These are phyloP conservation scores for Synaphobranchus kaupii DNA, from an alignment of 2,797 vertebrate genomes.

Conservation along the genomic window DNA sequence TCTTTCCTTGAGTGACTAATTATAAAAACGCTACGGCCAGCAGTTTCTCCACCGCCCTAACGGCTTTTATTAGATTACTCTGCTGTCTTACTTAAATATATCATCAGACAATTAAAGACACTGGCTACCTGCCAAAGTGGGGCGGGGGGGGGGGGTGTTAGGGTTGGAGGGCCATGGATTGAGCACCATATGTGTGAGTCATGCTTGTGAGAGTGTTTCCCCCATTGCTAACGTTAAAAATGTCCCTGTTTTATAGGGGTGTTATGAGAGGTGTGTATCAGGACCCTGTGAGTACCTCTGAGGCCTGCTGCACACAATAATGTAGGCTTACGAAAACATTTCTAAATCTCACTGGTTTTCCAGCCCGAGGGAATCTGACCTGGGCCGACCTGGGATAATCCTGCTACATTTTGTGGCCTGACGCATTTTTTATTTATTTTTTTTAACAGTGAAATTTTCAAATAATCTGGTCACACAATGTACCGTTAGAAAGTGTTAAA, in stretches of 20 bases:
- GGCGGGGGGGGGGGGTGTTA: neutral
- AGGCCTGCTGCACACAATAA: neutral
- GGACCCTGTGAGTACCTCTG: neutral
- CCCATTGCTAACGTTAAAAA: too few species aligned
- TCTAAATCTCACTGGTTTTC: too few species aligned
- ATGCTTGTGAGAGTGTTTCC: neutral
- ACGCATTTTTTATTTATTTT: too few species aligned
- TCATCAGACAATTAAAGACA: slow-evolving; percentile 50
- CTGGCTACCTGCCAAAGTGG: neutral
- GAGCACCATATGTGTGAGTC: neutral
- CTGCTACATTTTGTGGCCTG: too few species aligned
- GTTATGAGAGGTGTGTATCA: too few species aligned
- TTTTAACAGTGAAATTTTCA: too few species aligned
- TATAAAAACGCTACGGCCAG: slow-evolving; percentile 72
- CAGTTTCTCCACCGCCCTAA: slow-evolving; percentile 68
- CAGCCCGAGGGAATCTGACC: too few species aligned
- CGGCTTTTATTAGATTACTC: slow-evolving; percentile 75
- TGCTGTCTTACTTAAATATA: slow-evolving; percentile 68
- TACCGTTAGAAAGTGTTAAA: too few species aligned
- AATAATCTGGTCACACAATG: too few species aligned
- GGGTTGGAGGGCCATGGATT: neutral
- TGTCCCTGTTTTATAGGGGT: too few species aligned
- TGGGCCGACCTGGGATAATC: too few species aligned
- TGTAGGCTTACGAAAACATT: neutral
- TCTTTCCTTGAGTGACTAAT: slow-evolving; percentile 68